These are phyloP conservation scores for Ursus arctos DNA, from an alignment of 2,113 vertebrate genomes.

Conservation along the genomic window DNA sequence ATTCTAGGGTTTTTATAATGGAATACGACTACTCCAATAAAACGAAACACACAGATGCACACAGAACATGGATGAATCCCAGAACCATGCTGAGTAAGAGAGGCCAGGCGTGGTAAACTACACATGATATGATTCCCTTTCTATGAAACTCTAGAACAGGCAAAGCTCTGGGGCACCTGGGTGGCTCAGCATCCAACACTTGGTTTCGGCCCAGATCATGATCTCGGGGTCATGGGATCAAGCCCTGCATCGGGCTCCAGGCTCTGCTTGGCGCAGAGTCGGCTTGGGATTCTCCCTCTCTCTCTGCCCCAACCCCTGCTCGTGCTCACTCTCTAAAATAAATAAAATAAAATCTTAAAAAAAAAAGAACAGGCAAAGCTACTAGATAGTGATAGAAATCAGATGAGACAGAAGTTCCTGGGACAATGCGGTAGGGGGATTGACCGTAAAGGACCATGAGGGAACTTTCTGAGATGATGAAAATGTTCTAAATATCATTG, in stretches of 20 bases:
- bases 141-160: neutral
- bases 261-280: neutral
- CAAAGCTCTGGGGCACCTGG: neutral
- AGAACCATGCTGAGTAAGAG: neutral
- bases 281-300: neutral
- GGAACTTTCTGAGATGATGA: neutral
- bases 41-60: neutral
- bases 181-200: neutral
- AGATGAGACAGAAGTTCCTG: neutral
- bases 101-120: neutral
- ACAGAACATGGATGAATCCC: neutral
- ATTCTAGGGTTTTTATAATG: neutral
- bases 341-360: neutral
- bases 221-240: neutral
- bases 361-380: neutral
- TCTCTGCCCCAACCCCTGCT: neutral
- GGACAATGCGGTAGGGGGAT: neutral
- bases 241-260: neutral
- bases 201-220: neutral
- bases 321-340: neutral
- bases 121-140: neutral
- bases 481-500: slow-evolving; percentile 13
- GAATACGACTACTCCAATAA: neutral
- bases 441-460: neutral
- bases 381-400: neutral